phyloP scores from a whole-genome alignment of 2,797 vertebrate species.

The Chlorospingus flavigularis region DNA sequence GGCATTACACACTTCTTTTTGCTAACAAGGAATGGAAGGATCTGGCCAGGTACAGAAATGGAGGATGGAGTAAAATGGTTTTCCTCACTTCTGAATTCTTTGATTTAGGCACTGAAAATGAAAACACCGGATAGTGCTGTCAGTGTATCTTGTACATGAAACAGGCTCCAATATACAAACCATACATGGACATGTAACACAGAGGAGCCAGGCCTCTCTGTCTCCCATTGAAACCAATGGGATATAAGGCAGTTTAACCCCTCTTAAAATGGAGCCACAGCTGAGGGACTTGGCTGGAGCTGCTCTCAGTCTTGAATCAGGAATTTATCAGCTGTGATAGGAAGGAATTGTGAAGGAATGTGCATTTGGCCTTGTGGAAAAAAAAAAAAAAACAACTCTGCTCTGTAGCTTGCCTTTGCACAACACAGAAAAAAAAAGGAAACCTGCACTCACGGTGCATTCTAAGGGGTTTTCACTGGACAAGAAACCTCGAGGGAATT shows the following conservation, averaged over 20 bases:
- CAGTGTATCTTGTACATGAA: not conserved
- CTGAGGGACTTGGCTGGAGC: not conserved
- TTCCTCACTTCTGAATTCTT: not conserved
- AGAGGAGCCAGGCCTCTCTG: not conserved
- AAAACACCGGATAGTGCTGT: not conserved
- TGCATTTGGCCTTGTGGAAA: not conserved
- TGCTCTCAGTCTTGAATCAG: conserved; percentile 9
- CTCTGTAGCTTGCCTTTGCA: not conserved
- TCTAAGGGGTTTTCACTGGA: not conserved
- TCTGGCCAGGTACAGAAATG: not conserved
- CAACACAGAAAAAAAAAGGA: not conserved
- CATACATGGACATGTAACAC: not conserved
- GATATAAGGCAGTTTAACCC: not conserved
- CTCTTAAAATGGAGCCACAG: not conserved
- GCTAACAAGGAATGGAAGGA: not conserved
- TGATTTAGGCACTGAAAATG: not conserved
- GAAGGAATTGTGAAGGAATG: not conserved
- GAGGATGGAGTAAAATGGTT: not conserved
- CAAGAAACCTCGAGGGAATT: not conserved
- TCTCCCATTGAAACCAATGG: not conserved
- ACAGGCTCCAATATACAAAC: not conserved
- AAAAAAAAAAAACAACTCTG: not conserved
- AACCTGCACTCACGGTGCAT: not conserved
- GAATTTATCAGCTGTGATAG: not conserved
- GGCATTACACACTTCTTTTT: not conserved